These are phyloP conservation scores for Caenorhabditis japonica DNA, from an alignment of 2,888 invertebrate species.

Conservation along the genomic window DNA sequence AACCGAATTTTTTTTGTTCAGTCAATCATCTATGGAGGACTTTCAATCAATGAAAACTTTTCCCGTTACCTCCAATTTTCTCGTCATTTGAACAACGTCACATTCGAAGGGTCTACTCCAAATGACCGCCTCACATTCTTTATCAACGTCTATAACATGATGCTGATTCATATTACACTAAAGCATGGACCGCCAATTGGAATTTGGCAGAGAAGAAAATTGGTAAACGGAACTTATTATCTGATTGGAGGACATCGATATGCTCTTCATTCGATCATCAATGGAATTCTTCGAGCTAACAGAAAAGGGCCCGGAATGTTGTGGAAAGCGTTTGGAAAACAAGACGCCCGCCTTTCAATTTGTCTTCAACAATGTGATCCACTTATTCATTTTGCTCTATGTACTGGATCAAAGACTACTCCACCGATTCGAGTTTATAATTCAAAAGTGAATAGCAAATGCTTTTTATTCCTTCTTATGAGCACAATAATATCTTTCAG, in stretches of 20 bases:
- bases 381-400: constrained; percentile 79
- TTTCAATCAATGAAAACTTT: constrained; percentile 78
- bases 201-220: constrained; percentile 79
- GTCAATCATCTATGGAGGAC: constrained; percentile 78
- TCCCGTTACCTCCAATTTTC: constrained; percentile 77
- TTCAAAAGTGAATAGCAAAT: constrained; percentile 72
- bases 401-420: constrained; percentile 80
- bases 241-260: constrained; percentile 79
- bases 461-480: constrained; percentile 32
- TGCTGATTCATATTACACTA: constrained; percentile 79
- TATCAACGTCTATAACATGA: constrained; percentile 80
- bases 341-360: constrained; percentile 78
- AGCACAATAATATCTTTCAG: constrained; percentile 23
- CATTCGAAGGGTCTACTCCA: constrained; percentile 50
- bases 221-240: constrained; percentile 79
- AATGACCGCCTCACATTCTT: constrained; percentile 79
- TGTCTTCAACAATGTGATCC: constrained; percentile 78
- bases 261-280: constrained; percentile 80
- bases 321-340: constrained; percentile 78
- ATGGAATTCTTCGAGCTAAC: constrained; percentile 80
- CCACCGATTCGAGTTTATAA: constrained; percentile 79
- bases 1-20: constrained; percentile 53
- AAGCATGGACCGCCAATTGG: constrained; percentile 78
- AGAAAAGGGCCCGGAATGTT: constrained; percentile 78
- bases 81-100: constrained; percentile 77